Percentiles rank a stretch among this genome's conserved stretches.
Evolutionary conservation across 1,140 invertebrate genomes (phyloP).

Genomic region (Spodoptera litura): DNA sequence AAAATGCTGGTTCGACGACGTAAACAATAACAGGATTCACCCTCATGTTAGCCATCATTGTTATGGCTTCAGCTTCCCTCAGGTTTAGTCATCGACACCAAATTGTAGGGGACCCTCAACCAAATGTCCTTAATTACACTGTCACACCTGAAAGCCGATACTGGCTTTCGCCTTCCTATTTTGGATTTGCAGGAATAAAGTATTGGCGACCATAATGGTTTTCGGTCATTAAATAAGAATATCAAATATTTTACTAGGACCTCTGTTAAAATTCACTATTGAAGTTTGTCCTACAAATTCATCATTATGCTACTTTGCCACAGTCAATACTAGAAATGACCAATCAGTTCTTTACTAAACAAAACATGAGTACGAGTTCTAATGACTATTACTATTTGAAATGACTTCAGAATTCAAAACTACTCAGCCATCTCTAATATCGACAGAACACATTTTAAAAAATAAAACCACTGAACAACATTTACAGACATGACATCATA

Average conservation of each 20-base stretch:
- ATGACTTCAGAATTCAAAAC: too few species aligned
- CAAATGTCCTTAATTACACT: constrained; percentile 62
- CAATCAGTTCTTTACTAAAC: too few species aligned
- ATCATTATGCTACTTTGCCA: too few species aligned
- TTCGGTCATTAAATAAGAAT: too few species aligned
- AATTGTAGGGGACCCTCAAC: constrained; percentile 55
- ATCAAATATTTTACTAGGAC: too few species aligned
- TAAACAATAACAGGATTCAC: constrained; percentile 74
- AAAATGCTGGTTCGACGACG: constrained; percentile 23
- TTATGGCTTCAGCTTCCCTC: constrained; percentile 82
- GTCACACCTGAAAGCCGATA: constrained; percentile 35
- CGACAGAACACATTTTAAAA: background rate
- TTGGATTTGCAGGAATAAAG: background rate
- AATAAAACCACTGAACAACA: background rate
- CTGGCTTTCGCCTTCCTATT: background rate
- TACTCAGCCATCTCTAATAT: background rate
- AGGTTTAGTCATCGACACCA: constrained; percentile 80
- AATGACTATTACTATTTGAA: too few species aligned
- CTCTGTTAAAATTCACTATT: too few species aligned
- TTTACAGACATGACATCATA: background rate
- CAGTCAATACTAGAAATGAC: too few species aligned
- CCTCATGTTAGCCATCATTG: constrained; percentile 69
- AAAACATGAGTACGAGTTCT: too few species aligned
- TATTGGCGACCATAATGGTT: background rate
- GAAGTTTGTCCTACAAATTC: too few species aligned